Base-by-base conservation (phyloP, 2,888 invertebrate species). In the Lasioglossum pauxillum region DNA sequence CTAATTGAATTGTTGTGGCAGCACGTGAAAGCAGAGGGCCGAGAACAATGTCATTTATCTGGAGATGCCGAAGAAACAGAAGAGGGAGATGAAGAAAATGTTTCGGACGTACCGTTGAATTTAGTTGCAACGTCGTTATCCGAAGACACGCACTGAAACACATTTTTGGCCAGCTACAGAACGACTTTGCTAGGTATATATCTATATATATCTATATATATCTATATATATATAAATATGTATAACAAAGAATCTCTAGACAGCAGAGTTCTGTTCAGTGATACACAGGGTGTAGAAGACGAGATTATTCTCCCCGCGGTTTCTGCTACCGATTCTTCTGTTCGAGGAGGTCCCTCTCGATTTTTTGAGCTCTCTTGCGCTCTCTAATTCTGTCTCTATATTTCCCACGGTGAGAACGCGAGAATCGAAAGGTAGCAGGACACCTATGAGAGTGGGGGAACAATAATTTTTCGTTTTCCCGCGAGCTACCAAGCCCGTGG, bases 101-200 rank as follows among this genome's bases (percentile, higher is more conserved):
- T 96, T 89, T 95, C 96, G 91, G 97, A 97, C 90, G 96, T 97
- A 90, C 97, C 97, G 23, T 95, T 97, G 85, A 97, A 97, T 95
- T 95, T 97, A 89, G 97, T 97, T 77, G 96, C 97, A 73, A 97
- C 97, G 79, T 97, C 97, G 94, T 96, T 97, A 90, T 96, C 97
- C 85, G 96, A 97, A 90, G 96, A 96, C 78, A 97, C 96, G 88
- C 96, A 96, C 93, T 96, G 96, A 94, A 88, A 82, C 72, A 60
- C 74, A 60, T 23, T 71, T 64, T 80, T 57, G 85, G 64, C 57
- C 74, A 80, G 49, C 67, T 83, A 73, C 72, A 80, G 49, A 80
- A 80, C 78, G 82, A 80, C 82, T 75, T 84, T 71, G 41, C 74
- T 89, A 91, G 88, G 90, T 91, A 91, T 85, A 83, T 85, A 82